Conservation (phyloP, 2,888 invertebrate genomes). For the Taphrorychus bicolor region DNA sequence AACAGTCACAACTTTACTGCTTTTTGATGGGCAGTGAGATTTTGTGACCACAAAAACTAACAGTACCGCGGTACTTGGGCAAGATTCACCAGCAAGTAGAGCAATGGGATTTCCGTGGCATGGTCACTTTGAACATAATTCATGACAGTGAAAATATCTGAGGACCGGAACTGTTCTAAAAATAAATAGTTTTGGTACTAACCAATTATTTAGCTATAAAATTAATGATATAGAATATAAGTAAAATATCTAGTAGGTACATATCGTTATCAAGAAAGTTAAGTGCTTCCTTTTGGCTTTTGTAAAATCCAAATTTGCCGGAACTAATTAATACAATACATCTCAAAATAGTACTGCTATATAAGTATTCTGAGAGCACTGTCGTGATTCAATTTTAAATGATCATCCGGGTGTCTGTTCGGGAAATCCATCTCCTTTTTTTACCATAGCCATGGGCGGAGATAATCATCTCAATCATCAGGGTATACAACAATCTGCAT, state of each 20-base stretch:
- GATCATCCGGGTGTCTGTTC: slow-evolving; percentile 22
- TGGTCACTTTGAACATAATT: no score
- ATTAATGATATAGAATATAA: no score
- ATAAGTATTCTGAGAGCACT: neutral
- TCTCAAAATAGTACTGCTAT: neutral
- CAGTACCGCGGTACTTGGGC: no score
- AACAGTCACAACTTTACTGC: neutral
- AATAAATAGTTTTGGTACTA: no score
- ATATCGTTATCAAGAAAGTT: neutral
- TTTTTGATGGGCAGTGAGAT: neutral
- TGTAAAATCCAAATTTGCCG: neutral
- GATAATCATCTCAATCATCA: neutral
- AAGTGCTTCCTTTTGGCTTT: neutral
- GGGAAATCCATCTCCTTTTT: slow-evolving; percentile 27
- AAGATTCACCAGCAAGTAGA: no score
- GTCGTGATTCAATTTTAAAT: slow-evolving; percentile 14
- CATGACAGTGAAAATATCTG: no score
- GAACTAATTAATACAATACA: neutral
- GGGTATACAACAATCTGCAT: neutral
- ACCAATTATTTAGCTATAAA: no score
- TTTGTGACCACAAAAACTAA: neutral
- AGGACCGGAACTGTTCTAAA: no score
- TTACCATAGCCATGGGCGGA: neutral
- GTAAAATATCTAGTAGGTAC: no score
- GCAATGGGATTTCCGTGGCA: no score